phyloP scores from a whole-genome alignment of 2,797 vertebrate species.

The Harpagifer antarcticus region DNA sequence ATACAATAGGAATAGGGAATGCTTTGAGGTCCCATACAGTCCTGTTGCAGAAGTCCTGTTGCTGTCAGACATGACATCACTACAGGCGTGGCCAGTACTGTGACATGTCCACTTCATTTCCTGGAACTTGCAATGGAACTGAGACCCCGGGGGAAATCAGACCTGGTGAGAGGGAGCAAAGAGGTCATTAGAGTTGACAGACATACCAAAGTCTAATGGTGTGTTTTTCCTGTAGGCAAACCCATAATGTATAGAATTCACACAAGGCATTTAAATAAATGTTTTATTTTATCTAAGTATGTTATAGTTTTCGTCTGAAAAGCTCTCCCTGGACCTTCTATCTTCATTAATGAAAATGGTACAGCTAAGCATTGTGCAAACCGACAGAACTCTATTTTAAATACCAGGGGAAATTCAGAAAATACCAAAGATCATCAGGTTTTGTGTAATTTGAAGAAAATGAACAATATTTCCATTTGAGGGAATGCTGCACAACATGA shows the following conservation, averaged over 20 bases:
- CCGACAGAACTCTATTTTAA: neutral
- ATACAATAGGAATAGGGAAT: slow-evolving; percentile 66
- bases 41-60: slow-evolving; percentile 19
- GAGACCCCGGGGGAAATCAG: slow-evolving; percentile 99
- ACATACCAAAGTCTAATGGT: neutral
- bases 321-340: neutral
- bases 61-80: slow-evolving; percentile 77
- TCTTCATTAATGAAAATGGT: neutral
- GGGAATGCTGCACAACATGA: neutral
- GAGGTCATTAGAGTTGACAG: neutral
- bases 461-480: neutral
- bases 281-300: neutral
- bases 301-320: neutral
- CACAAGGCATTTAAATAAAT: neutral
- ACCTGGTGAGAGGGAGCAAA: slow-evolving; percentile 82
- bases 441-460: neutral
- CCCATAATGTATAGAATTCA: neutral
- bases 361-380: neutral
- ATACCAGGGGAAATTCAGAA: neutral
- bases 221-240: neutral
- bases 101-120: slow-evolving; percentile 98
- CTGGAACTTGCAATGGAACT: slow-evolving; percentile 99
- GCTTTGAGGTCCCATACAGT: slow-evolving; percentile 18
- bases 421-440: neutral
- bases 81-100: slow-evolving; percentile 99